Evolutionary conservation across 2,113 vertebrate species (phyloP), one percentile per base, ranked within the genome.

Genomic region (Tupaia chinensis): DNA sequence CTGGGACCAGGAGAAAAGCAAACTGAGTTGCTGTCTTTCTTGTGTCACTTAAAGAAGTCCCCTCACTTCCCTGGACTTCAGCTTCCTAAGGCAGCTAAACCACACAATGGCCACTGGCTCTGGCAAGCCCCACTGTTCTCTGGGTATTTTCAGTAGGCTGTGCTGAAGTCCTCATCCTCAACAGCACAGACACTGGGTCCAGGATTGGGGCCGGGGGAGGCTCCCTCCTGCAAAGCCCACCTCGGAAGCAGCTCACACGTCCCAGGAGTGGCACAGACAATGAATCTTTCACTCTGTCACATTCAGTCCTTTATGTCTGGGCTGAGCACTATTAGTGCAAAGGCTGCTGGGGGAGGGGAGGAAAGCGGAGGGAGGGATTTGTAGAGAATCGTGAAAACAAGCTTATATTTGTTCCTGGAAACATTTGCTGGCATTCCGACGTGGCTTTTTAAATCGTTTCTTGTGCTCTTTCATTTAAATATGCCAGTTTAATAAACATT

Each of bases 401-500:
- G 96, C 96, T 94, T 89, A 14, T 32, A 85, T 93, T 97, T 98
- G 97, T 97, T 97, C 97, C 95, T 84, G 83, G 87, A 94, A 97
- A 94, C 89, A 95, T 93, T 89, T 92, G 80, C 78, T 96, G 96
- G 94, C 94, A 87, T 89, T 96, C 58, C 87, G 80, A 78, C 63
- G 15, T 12, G 34, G 58, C 80, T 89, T 95, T 95, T 95, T 81
- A 95, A 97, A 96, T 91, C 96, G 70, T 96, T 96, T 95, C 56
- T 97, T 96, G 94, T 96, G 69, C 65, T 83, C 91, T 96, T 87
- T 94, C 84, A 95, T 85, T 95, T 96, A 95, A 97, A 97, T 96
- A 97, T 97, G 95, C 96, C 96, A 95, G 94, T 87, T 97, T 96
- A 97, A 97, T 97, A 98, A 97, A 98, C 97, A 97, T 97, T 96